Percentiles rank a stretch among this genome's conserved stretches.
Conservation (phyloP, 2,797 vertebrate genomes). For the Sebastes elongatus region DNA sequence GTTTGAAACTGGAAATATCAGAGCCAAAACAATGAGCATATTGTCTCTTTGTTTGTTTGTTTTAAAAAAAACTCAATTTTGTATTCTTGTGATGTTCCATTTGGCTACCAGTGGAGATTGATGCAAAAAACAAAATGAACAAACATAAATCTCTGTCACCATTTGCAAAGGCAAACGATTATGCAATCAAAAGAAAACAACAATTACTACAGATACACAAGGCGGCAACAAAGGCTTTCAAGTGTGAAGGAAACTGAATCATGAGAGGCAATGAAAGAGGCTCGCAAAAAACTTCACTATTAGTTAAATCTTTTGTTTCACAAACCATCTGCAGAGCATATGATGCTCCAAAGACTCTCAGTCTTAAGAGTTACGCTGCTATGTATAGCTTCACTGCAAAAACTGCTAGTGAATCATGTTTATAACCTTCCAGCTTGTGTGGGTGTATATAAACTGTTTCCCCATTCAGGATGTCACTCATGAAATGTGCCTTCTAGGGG, state of each 20-base stretch:
- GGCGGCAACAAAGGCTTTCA: conserved; percentile 15
- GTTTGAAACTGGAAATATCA: neutral
- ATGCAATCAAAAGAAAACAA: conserved; percentile 17
- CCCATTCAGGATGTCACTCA: conserved; percentile 20
- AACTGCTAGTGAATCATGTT: conserved; percentile 31
- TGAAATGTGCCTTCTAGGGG: conserved; percentile 3
- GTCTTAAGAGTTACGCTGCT: neutral
- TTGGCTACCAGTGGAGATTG: conserved; percentile 7
- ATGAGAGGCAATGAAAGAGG: neutral
- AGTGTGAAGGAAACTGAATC: conserved; percentile 22
- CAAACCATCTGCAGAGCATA: conserved; percentile 13
- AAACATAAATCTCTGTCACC: conserved; percentile 26
- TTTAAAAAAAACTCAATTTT: neutral
- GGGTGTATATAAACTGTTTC: conserved; percentile 21
- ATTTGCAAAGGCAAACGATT: conserved; percentile 6
- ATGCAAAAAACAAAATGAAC: conserved; percentile 20
- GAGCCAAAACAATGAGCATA: neutral
- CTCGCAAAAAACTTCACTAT: neutral
- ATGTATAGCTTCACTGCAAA: conserved; percentile 21
- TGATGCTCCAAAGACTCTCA: neutral
- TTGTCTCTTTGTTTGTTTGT: neutral
- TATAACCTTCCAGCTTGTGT: conserved; percentile 27
- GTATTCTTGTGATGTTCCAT: neutral
- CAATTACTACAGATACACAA: conserved; percentile 14
- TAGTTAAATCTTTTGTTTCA: conserved; percentile 24